These are phyloP conservation scores for Phalacrocorax brasilianus DNA, from an alignment of 2,113 vertebrate genomes.

Conservation along the genomic window DNA sequence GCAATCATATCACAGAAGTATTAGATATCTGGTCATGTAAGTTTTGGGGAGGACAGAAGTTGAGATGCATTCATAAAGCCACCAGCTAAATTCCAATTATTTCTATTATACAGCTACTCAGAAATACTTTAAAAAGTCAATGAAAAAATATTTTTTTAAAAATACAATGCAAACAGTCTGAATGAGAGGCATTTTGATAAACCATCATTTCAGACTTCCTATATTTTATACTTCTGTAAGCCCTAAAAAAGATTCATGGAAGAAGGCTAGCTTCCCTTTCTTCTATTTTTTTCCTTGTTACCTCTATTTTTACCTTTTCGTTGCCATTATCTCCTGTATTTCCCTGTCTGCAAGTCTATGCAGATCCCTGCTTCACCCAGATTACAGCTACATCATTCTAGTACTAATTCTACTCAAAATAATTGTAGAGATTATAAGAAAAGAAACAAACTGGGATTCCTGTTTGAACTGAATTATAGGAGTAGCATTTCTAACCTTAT, in stretches of 20 bases:
- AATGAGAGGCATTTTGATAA: background rate
- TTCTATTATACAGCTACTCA: background rate
- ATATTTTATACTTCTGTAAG: background rate
- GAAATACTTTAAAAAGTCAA: background rate
- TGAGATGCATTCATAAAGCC: background rate
- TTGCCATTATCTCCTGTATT: background rate
- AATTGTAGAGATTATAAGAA: background rate
- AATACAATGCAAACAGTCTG: background rate
- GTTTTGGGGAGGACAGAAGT: background rate
- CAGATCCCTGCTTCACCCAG: background rate
- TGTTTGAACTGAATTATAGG: background rate
- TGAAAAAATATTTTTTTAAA: rapidly evolving
- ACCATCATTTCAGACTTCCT: background rate
- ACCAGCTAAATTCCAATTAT: background rate
- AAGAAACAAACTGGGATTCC: background rate
- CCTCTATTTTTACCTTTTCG: background rate
- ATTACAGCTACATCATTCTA: background rate
- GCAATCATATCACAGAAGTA: background rate
- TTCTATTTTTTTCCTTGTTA: background rate
- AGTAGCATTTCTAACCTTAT: background rate
- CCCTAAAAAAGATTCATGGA: background rate
- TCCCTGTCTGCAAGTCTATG: background rate
- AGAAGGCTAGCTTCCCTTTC: background rate
- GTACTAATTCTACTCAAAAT: background rate
- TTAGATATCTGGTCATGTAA: background rate